A percentile compares a stretch with the other conserved stretches of the same genome.
Conservation (phyloP, 2,797 vertebrate species). For the Aphelocoma californica region DNA sequence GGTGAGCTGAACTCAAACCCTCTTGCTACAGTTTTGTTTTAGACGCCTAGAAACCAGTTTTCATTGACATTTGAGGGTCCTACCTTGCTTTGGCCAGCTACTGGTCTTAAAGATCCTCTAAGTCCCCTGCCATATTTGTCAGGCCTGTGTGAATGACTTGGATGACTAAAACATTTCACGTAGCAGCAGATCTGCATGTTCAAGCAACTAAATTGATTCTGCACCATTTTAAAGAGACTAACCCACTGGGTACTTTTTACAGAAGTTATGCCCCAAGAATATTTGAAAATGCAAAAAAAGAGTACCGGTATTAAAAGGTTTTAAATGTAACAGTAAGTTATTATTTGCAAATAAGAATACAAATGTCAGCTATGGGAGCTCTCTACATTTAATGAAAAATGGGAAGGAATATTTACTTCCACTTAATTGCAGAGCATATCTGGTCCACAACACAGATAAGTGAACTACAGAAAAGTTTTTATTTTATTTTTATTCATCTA, state of each 20-base stretch:
- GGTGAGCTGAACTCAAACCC: background rate
- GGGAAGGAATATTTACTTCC: background rate
- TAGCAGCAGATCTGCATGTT: background rate
- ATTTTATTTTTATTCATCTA: background rate
- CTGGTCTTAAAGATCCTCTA: background rate
- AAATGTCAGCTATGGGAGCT: background rate
- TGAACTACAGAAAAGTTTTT: background rate
- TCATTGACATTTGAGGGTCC: background rate
- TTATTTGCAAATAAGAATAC: background rate
- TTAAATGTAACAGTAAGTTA: background rate
- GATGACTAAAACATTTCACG: background rate
- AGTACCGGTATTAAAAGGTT: background rate
- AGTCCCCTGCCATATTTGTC: background rate
- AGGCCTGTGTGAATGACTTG: background rate
- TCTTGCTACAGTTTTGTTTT: background rate
- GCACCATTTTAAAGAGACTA: background rate
- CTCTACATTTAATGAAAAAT: background rate
- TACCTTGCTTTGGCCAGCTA: background rate
- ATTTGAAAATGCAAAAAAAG: background rate
- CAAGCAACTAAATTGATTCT: background rate
- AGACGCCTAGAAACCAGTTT: background rate
- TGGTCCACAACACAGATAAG: background rate
- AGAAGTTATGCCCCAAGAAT: background rate
- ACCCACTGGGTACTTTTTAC: background rate
- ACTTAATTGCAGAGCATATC: background rate